A percentile compares a stretch with the other conserved stretches of the same genome.
Evolutionary conservation across 2,888 invertebrate genomes (phyloP).

Genomic region (Gastracanthus pulcherrimus): DNA sequence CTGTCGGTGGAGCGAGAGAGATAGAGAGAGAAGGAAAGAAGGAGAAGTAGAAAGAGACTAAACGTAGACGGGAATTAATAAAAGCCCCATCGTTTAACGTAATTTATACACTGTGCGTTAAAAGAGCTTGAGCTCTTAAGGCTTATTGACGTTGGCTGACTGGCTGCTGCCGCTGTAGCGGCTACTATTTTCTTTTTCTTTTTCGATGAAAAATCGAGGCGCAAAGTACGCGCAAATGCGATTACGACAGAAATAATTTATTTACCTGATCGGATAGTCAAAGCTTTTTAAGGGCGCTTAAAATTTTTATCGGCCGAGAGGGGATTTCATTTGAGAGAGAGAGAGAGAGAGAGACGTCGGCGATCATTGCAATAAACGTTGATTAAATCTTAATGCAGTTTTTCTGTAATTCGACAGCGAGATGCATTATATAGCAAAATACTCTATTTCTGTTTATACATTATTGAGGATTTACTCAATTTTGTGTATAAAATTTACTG

Average conservation of each 20-base stretch:
- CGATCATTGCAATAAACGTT: background rate
- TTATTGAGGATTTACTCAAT: too few relatives aligned
- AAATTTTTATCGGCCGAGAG: background rate
- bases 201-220: conserved; percentile 9
- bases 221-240: conserved; percentile 14
- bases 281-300: conserved; percentile 9
- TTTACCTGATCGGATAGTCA: background rate
- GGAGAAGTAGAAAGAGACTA: conserved; percentile 16
- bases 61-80: conserved; percentile 41
- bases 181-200: background rate
- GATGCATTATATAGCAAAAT: too few relatives aligned
- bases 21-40: conserved; percentile 17
- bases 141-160: conserved; percentile 27
- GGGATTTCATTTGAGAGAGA: background rate
- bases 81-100: conserved; percentile 39
- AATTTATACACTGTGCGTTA: conserved; percentile 34
- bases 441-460: too few relatives aligned
- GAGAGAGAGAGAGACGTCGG: background rate
- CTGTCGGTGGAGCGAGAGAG: background rate
- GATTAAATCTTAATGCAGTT: background rate
- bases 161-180: background rate
- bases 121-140: conserved; percentile 34
- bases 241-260: conserved; percentile 32
- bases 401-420: background rate
- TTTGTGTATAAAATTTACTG: too few relatives aligned